Conservation (phyloP, 2,113 vertebrate genomes). For the Pedionomus torquatus region DNA sequence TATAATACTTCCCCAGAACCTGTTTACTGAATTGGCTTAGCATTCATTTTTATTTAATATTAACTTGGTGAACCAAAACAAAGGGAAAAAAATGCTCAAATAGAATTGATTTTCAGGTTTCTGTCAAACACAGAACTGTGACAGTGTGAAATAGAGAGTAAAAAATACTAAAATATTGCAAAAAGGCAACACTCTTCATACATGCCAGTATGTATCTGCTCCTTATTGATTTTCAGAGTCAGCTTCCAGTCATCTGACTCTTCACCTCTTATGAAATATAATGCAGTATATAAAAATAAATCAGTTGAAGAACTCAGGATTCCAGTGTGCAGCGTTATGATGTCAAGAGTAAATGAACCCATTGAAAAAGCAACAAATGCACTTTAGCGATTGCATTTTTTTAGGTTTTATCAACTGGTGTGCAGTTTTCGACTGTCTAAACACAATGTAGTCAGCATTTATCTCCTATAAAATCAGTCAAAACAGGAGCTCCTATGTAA, state of each 20-base stretch:
- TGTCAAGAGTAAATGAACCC: constrained; percentile 29
- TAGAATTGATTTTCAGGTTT: constrained; percentile 7
- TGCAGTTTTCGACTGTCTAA: background rate
- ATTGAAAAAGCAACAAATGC: constrained; percentile 22
- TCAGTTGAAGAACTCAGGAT: background rate
- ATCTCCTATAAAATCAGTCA: constrained; percentile 47
- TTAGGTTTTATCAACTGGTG: background rate
- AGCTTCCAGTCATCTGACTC: constrained; percentile 1
- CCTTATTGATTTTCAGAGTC: constrained; percentile 21
- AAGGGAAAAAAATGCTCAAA: background rate
- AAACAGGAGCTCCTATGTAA: constrained; percentile 56
- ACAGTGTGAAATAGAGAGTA: background rate
- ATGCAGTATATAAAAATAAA: constrained; percentile 33
- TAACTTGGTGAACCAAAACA: background rate
- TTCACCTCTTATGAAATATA: constrained; percentile 9
- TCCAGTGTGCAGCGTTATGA: background rate
- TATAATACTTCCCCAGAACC: background rate
- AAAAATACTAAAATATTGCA: background rate
- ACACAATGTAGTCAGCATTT: constrained; percentile 45
- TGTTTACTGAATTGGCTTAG: background rate
- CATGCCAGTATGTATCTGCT: background rate
- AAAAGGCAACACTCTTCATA: background rate
- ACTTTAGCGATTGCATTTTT: constrained; percentile 12
- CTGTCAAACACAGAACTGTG: background rate
- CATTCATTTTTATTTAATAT: background rate